These are phyloP conservation scores for Arctia plantaginis DNA, from an alignment of 2,888 invertebrate species.

Conservation along the genomic window DNA sequence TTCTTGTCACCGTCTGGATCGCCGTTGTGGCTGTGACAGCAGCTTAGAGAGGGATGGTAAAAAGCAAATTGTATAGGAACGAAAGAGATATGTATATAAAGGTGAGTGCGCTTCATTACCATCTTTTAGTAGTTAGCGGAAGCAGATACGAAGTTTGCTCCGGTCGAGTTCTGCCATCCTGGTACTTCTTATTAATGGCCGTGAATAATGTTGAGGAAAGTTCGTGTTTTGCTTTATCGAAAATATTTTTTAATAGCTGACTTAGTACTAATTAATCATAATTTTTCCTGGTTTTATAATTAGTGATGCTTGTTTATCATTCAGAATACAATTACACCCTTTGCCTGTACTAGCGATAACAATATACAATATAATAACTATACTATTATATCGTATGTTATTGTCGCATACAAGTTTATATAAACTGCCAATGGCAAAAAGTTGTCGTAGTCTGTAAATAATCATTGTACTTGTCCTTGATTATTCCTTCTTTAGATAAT, in stretches of 20 bases:
- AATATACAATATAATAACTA: no score
- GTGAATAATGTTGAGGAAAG: conserved; percentile 63
- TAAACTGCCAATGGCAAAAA: not conserved
- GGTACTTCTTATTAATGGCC: conserved; percentile 78
- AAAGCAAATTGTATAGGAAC: conserved; percentile 22
- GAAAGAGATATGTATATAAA: conserved; percentile 66
- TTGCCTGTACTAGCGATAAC: not conserved
- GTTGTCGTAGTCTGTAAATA: not conserved
- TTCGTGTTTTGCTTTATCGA: conserved; percentile 50
- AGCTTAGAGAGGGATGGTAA: conserved; percentile 62
- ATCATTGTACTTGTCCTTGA: not conserved
- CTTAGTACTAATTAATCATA: conserved; percentile 14
- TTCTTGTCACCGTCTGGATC: conserved; percentile 85
- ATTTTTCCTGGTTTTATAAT: conserved; percentile 12
- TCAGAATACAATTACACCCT: not conserved
- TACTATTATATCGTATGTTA: not conserved
- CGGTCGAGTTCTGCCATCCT: conserved; percentile 75
- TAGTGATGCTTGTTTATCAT: not conserved
- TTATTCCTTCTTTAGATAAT: no score
- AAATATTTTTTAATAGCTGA: conserved; percentile 29
- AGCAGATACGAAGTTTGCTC: conserved; percentile 79
- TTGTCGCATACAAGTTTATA: not conserved
- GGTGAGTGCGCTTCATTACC: conserved; percentile 83
- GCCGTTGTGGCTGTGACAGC: conserved; percentile 82
- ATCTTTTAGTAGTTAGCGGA: conserved; percentile 83